A percentile compares a stretch with the other conserved stretches of the same genome.
These are phyloP conservation scores for Hydrophis major DNA, from an alignment of 2,797 vertebrate genomes.

Conservation along the genomic window DNA sequence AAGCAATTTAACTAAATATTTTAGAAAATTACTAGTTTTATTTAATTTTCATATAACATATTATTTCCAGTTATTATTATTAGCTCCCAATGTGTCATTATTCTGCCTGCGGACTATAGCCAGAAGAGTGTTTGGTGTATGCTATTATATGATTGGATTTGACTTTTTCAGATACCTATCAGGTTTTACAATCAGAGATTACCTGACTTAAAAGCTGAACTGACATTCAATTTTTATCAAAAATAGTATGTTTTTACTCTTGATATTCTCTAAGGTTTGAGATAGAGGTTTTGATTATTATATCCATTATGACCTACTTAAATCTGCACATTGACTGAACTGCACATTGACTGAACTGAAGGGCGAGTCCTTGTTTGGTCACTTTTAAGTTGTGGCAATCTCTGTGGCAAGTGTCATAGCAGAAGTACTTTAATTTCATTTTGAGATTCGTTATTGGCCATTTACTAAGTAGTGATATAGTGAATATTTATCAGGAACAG, in stretches of 20 bases:
- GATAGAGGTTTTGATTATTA: not conserved
- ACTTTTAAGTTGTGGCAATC: not conserved
- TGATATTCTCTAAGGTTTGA: not conserved
- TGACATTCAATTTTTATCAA: not conserved
- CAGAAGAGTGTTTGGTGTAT: not conserved
- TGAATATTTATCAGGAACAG: not conserved
- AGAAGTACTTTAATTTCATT: not conserved
- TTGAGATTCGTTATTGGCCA: not conserved
- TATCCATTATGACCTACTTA: not conserved
- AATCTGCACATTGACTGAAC: not conserved
- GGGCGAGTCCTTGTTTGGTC: too few relatives aligned
- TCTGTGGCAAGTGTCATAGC: not conserved
- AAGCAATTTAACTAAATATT: slow-evolving; percentile 36
- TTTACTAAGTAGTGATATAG: not conserved
- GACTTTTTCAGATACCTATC: not conserved
- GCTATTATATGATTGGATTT: not conserved
- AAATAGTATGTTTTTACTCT: not conserved
- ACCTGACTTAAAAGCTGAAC: not conserved
- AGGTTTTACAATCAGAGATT: not conserved
- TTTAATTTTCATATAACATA: slow-evolving; percentile 23
- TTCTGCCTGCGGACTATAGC: not conserved
- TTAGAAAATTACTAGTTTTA: slow-evolving; percentile 22
- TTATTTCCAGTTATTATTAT: slow-evolving; percentile 30
- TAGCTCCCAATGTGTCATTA: not conserved
- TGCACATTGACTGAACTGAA: not conserved